Percentiles rank a stretch among this genome's conserved stretches.
Evolutionary conservation across 2,113 vertebrate species (phyloP).

Genomic region (Thryonomys swinderianus): DNA sequence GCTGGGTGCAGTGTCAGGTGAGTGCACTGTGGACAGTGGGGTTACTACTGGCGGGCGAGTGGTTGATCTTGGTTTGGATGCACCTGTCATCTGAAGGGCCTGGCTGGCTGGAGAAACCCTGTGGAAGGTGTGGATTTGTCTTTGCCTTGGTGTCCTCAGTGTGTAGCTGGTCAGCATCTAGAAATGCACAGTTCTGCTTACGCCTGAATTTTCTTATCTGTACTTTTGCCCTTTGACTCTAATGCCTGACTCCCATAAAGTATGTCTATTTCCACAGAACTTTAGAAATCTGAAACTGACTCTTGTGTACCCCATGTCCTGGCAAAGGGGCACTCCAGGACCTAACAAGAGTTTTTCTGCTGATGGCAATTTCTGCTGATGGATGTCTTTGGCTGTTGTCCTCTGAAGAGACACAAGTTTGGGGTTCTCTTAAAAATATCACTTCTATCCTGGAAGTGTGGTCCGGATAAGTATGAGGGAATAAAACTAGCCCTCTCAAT

Average conservation of each 20-base stretch:
- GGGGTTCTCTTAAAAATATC: not conserved
- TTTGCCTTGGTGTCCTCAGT: not conserved
- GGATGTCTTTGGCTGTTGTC: not conserved
- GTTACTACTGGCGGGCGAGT: slow-evolving; percentile 72
- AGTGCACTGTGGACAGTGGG: slow-evolving; percentile 79
- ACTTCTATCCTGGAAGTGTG: not conserved
- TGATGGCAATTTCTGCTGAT: not conserved
- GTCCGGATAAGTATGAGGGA: not conserved
- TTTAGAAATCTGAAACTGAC: slow-evolving; percentile 26
- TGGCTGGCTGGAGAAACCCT: slow-evolving; percentile 70
- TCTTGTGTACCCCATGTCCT: not conserved
- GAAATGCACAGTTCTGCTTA: not conserved
- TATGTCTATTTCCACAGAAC: not conserved
- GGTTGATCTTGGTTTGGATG: not conserved
- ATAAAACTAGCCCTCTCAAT: not conserved
- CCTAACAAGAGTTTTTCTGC: not conserved
- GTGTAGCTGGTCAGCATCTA: not conserved
- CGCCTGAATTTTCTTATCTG: not conserved
- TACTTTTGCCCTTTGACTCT: not conserved
- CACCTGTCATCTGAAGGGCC: slow-evolving; percentile 80
- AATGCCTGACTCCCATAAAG: not conserved
- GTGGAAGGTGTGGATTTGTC: not conserved
- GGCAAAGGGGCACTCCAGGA: not conserved
- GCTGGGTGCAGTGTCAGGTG: slow-evolving; percentile 85
- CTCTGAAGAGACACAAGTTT: not conserved